Percentiles rank a stretch among this genome's conserved stretches.
These are phyloP conservation scores for Parnassius apollo DNA, from an alignment of 2,888 invertebrate genomes.

Conservation along the genomic window DNA sequence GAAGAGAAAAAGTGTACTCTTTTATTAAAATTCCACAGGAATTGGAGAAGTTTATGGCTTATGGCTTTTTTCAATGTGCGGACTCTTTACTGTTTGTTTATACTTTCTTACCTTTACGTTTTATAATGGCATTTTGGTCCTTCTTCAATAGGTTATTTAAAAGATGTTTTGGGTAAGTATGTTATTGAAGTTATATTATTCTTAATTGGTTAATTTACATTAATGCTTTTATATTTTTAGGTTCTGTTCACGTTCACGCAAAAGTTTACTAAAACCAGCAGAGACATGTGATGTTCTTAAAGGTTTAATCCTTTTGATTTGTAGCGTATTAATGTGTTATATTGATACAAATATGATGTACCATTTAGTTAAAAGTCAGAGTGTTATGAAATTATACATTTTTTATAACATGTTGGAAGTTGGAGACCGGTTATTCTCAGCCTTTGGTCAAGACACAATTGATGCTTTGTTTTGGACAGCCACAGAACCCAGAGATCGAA, in stretches of 20 bases:
- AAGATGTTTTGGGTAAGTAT: slow-evolving; percentile 85
- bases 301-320: slow-evolving; percentile 91
- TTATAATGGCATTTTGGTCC: slow-evolving; percentile 92
- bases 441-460: slow-evolving; percentile 98
- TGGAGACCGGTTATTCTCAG: slow-evolving; percentile 96
- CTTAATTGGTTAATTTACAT: neutral
- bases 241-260: slow-evolving; percentile 56
- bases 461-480: slow-evolving; percentile 99
- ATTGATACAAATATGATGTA: slow-evolving; percentile 99
- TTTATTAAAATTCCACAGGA: slow-evolving; percentile 97
- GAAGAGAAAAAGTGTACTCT: slow-evolving; percentile 97
- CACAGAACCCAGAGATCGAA: slow-evolving; percentile 93
- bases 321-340: slow-evolving; percentile 92
- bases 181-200: slow-evolving; percentile 5
- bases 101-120: slow-evolving; percentile 97
- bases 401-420: slow-evolving; percentile 99
- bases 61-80: slow-evolving; percentile 97
- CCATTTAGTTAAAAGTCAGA: slow-evolving; percentile 97
- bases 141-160: slow-evolving; percentile 87
- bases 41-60: slow-evolving; percentile 94
- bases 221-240: slow-evolving; percentile 45
- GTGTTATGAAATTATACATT: slow-evolving; percentile 99
- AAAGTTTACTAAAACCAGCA: slow-evolving; percentile 88
- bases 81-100: slow-evolving; percentile 99
- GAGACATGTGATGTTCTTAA: slow-evolving; percentile 98